Percentiles rank a stretch among this genome's conserved stretches.
Evolutionary conservation across 2,888 invertebrate genomes (phyloP).

Genomic region (Drosophila setosimentum): DNA sequence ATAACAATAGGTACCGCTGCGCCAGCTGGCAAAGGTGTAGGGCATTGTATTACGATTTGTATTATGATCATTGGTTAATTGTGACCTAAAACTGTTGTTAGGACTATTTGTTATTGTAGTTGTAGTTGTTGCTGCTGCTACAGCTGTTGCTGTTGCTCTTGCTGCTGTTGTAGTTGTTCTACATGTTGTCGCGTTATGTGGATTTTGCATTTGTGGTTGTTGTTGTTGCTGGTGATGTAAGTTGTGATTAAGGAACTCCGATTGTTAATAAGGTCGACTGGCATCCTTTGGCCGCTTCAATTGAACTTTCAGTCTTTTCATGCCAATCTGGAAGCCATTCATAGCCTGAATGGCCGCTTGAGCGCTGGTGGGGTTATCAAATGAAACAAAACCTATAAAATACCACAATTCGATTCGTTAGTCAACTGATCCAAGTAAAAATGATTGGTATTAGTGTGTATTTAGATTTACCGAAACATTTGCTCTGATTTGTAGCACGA

Average conservation of each 20-base stretch:
- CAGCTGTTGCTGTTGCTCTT: conserved; percentile 45
- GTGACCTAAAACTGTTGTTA: conserved; percentile 55
- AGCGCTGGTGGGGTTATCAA: conserved; percentile 99
- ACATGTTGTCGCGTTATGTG: conserved; percentile 31
- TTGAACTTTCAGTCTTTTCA: conserved; percentile 99
- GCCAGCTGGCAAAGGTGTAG: conserved; percentile 75
- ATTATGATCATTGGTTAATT: conserved; percentile 58
- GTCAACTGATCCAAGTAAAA: not conserved
- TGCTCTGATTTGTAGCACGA: conserved; percentile 99
- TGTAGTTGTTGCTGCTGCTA: conserved; percentile 38
- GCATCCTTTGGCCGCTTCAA: conserved; percentile 99
- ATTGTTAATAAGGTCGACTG: conserved; percentile 98
- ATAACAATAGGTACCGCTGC: conserved; percentile 71
- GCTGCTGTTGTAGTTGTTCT: conserved; percentile 36
- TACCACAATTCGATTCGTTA: conserved; percentile 1
- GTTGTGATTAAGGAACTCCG: conserved; percentile 85
- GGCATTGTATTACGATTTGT: conserved; percentile 55
- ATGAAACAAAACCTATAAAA: conserved; percentile 97
- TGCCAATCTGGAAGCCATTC: conserved; percentile 99
- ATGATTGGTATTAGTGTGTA: not conserved
- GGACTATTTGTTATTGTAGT: conserved; percentile 50
- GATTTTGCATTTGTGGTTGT: conserved; percentile 33
- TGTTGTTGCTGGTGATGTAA: conserved; percentile 66
- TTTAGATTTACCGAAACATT: conserved; percentile 95
- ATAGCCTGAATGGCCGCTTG: conserved; percentile 99